Conservation (phyloP, 2,888 invertebrate species). For the Cephus spinipes region DNA sequence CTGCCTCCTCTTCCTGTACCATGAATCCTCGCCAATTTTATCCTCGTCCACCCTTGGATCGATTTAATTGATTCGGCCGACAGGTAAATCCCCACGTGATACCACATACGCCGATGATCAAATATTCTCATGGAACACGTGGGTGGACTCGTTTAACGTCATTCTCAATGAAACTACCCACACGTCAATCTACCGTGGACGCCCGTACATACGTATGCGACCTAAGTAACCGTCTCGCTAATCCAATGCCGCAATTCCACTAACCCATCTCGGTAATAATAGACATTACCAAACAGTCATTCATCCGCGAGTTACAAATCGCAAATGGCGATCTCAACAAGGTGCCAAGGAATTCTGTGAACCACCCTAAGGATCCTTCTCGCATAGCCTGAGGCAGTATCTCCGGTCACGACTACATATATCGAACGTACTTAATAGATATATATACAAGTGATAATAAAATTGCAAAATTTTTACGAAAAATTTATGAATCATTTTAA, state of each 20-base stretch:
- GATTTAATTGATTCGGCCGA: not conserved
- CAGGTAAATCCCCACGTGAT: constrained; percentile 29
- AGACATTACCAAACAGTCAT: not conserved
- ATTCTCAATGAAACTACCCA: constrained; percentile 41
- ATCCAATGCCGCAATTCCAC: constrained; percentile 35
- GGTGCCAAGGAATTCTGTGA: not conserved
- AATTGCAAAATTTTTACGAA: not conserved
- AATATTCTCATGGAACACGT: constrained; percentile 13
- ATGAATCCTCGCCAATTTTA: not conserved
- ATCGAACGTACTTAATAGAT: too few species aligned
- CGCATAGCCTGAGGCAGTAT: not conserved
- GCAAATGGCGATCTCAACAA: not conserved
- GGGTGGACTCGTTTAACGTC: constrained; percentile 32
- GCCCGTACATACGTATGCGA: not conserved
- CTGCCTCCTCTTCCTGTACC: not conserved
- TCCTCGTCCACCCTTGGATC: not conserved
- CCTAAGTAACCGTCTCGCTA: constrained; percentile 39
- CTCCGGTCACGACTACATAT: too few species aligned
- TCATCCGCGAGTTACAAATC: not conserved
- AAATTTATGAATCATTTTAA: not conserved
- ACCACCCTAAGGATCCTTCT: not conserved
- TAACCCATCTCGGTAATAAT: constrained; percentile 33
- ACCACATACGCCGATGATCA: constrained; percentile 25
- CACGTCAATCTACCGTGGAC: constrained; percentile 24
- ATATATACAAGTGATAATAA: too few species aligned